Evolutionary conservation across 1,140 invertebrate species (phyloP).

Genomic region (Heterodera carotae): DNA sequence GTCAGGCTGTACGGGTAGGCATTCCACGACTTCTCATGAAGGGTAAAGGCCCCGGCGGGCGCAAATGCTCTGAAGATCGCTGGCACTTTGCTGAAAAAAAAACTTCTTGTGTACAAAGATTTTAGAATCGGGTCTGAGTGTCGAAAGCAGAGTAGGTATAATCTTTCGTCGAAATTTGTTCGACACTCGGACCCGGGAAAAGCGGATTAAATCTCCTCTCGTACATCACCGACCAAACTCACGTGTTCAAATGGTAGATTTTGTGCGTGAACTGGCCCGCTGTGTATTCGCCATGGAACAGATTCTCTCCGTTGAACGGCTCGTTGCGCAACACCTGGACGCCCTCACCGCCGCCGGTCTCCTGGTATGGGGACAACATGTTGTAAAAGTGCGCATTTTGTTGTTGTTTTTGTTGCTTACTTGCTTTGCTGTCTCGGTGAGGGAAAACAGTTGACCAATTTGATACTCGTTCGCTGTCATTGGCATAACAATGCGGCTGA

Average conservation of each 20-base stretch:
- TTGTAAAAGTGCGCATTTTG: background rate
- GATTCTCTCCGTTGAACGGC: slow-evolving; percentile 82
- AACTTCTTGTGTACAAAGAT: no score
- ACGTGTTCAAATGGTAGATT: slow-evolving; percentile 94
- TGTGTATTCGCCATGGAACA: slow-evolving; percentile 85
- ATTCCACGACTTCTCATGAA: slow-evolving; percentile 99
- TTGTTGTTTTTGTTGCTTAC: background rate
- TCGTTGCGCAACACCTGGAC: slow-evolving; percentile 97
- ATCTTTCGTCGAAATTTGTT: slow-evolving; percentile 1
- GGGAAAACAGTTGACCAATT: slow-evolving; percentile 88
- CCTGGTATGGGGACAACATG: slow-evolving; percentile 66
- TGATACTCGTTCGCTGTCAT: slow-evolving; percentile 65
- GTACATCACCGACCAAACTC: slow-evolving; percentile 38
- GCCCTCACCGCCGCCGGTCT: slow-evolving; percentile 98
- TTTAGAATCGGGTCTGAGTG: no score
- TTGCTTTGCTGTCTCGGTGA: slow-evolving; percentile 97
- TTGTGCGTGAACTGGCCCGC: slow-evolving; percentile 99
- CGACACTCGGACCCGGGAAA: background rate
- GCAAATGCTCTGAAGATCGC: slow-evolving; percentile 80
- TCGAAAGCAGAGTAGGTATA: no score
- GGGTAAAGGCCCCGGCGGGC: slow-evolving; percentile 91
- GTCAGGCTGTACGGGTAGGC: slow-evolving; percentile 99
- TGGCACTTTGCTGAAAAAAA: slow-evolving; percentile 67
- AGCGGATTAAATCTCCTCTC: no score
- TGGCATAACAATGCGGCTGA: slow-evolving; percentile 63